Conservation (phyloP, 2,113 vertebrate genomes). For the Alaudala cheleensis region DNA sequence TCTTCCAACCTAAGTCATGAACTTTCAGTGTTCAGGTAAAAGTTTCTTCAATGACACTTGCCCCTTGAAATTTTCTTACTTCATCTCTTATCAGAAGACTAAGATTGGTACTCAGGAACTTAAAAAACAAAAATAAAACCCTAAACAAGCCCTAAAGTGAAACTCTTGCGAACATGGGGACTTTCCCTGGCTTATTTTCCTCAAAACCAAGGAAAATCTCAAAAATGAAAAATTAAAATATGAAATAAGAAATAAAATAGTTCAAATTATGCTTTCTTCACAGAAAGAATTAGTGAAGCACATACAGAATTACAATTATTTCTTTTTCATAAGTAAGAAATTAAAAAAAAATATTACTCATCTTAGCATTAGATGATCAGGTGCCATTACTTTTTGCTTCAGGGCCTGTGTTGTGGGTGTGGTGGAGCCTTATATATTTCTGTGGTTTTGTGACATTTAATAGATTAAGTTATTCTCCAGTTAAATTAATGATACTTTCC, state of each 20-base stretch:
- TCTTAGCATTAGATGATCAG: not conserved
- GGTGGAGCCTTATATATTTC: not conserved
- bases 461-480: not conserved
- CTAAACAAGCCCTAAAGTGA: not conserved
- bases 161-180: not conserved
- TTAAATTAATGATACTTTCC: not conserved
- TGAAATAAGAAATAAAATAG: not conserved
- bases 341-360: fast-evolving
- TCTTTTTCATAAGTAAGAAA: not conserved
- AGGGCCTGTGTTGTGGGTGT: not conserved
- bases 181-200: not conserved
- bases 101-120: not conserved
- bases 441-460: not conserved
- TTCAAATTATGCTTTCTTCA: not conserved
- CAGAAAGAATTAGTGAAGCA: too few relatives aligned
- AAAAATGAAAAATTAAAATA: not conserved
- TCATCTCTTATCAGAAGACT: not conserved
- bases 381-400: not conserved
- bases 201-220: not conserved
- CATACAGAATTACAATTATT: not conserved
- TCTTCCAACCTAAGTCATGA: not conserved
- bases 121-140: not conserved
- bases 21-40: not conserved
- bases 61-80: not conserved
- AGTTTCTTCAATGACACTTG: not conserved